A percentile compares a stretch with the other conserved stretches of the same genome.
Evolutionary conservation across 2,888 invertebrate genomes (phyloP).

Genomic region (Drosophila sordidapex): DNA sequence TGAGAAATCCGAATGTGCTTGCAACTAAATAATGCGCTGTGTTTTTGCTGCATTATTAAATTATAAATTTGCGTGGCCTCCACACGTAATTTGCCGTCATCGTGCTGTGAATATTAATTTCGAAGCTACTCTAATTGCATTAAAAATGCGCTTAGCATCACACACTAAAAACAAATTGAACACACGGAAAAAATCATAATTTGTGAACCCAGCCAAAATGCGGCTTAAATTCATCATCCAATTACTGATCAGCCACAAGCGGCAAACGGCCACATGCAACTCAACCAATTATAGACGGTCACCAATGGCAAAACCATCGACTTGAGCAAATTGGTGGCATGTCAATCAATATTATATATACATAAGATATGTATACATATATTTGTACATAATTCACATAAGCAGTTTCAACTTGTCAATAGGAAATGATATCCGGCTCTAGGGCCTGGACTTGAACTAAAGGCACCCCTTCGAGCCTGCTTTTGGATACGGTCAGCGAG

Average conservation of each 20-base stretch:
- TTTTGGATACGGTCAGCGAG: constrained; percentile 24
- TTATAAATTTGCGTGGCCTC: constrained; percentile 8
- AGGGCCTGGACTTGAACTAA: too few species aligned
- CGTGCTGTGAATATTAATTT: constrained; percentile 13
- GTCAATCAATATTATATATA: constrained; percentile 22
- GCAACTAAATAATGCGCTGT: constrained; percentile 39
- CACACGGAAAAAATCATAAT: constrained; percentile 10
- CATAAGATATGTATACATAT: background rate
- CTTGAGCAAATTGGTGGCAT: constrained; percentile 33
- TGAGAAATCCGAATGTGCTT: constrained; percentile 19
- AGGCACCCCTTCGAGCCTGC: constrained; percentile 5
- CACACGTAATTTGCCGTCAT: constrained; percentile 36
- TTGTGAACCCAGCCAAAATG: constrained; percentile 16
- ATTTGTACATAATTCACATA: constrained; percentile 1
- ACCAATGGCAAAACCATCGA: constrained; percentile 19
- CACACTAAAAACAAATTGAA: constrained; percentile 11
- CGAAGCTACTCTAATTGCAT: constrained; percentile 58
- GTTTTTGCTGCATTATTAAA: constrained; percentile 46
- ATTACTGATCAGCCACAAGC: constrained; percentile 10
- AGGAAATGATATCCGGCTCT: constrained; percentile 53
- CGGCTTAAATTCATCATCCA: constrained; percentile 13
- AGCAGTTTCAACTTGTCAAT: constrained; percentile 39
- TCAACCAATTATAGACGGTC: constrained; percentile 22
- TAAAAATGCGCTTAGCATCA: constrained; percentile 52
- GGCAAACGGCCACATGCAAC: constrained; percentile 1